A percentile compares a stretch with the other conserved stretches of the same genome.
Conservation (phyloP, 2,888 invertebrate genomes). For the Drosophila ustulata region DNA sequence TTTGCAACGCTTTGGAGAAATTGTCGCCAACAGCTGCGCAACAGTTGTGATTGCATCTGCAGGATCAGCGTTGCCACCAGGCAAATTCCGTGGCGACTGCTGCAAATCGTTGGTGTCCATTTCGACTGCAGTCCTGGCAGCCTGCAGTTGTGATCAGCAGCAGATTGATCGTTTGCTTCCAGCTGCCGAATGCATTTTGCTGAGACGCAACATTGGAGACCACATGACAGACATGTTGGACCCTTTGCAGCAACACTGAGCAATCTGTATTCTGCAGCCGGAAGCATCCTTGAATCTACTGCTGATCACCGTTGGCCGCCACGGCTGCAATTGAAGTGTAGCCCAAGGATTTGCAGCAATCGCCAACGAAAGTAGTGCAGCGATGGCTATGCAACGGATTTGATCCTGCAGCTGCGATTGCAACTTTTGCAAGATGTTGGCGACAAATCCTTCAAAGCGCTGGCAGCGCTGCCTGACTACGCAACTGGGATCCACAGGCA, state of each 20-base stretch:
- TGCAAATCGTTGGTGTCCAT: neutral
- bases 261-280: neutral
- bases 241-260: neutral
- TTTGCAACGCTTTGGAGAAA: neutral
- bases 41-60: neutral
- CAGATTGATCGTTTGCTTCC: neutral
- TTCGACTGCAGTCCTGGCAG: neutral
- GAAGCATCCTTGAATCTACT: neutral
- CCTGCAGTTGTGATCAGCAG: neutral
- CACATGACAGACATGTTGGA: neutral
- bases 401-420: neutral
- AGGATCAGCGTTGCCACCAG: conserved; percentile 1
- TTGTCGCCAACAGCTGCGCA: neutral
- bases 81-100: neutral
- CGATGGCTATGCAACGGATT: neutral
- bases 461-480: neutral
- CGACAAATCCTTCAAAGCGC: neutral
- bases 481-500: neutral
- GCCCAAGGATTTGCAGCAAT: neutral
- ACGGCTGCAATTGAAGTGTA: neutral
- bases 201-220: neutral
- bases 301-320: neutral
- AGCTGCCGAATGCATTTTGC: neutral
- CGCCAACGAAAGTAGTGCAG: neutral
- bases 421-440: neutral